Conservation (phyloP, 1,140 invertebrate genomes). For the Eciton burchellii region DNA sequence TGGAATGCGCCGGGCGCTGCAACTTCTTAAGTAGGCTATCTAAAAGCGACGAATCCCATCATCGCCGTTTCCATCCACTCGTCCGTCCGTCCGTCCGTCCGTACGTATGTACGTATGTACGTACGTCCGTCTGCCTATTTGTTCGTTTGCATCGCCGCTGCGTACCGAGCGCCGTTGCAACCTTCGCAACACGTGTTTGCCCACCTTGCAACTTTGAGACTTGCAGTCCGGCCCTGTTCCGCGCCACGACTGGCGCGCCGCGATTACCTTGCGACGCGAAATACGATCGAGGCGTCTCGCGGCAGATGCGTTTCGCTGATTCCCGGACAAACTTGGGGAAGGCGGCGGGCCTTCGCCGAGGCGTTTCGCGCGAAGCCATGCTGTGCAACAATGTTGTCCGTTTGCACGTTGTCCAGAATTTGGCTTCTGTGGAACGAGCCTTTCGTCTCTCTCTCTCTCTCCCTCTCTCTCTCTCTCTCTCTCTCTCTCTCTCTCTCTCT, state of each 20-base stretch:
- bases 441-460: too few species aligned
- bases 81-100: background rate
- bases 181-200: background rate
- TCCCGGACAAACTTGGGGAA: too few species aligned
- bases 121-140: too few species aligned
- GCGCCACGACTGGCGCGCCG: background rate
- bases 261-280: conserved; percentile 14
- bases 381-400: background rate
- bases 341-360: background rate
- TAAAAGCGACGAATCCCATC: conserved; percentile 35
- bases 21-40: conserved; percentile 76
- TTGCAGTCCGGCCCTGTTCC: background rate
- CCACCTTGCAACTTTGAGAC: conserved; percentile 49
- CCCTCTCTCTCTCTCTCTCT: too few species aligned
- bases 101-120: too few species aligned
- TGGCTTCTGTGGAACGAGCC: too few species aligned
- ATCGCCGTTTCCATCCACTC: too few species aligned
- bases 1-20: conserved; percentile 79
- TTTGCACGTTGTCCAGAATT: too few species aligned
- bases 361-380: conserved; percentile 3
- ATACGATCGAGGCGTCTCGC: conserved; percentile 38
- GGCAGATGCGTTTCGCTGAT: conserved; percentile 23
- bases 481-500: too few species aligned
- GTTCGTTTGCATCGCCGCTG: conserved; percentile 17
- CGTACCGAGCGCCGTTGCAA: conserved; percentile 31